phyloP scores from a whole-genome alignment of 1,140 invertebrate species.

The Chironomus striatipennis region DNA sequence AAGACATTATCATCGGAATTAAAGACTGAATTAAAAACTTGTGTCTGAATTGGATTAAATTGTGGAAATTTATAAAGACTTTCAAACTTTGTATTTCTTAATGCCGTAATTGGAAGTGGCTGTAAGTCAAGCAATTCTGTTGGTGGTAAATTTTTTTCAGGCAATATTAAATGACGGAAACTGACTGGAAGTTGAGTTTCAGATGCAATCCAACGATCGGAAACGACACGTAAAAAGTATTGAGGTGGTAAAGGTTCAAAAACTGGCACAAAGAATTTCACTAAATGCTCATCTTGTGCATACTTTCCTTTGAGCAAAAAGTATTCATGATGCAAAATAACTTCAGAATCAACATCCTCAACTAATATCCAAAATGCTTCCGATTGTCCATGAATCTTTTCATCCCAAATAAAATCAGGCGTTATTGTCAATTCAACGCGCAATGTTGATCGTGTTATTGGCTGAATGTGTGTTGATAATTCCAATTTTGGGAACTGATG shows the following conservation, averaged over 20 bases:
- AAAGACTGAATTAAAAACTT: slow-evolving; percentile 98
- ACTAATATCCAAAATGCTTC: slow-evolving; percentile 99
- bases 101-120: slow-evolving; percentile 80
- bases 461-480: slow-evolving; percentile 92
- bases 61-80: slow-evolving; percentile 83
- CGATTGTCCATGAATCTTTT: slow-evolving; percentile 89
- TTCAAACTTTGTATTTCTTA: slow-evolving; percentile 80
- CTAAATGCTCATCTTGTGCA: slow-evolving; percentile 84
- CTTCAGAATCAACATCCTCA: slow-evolving; percentile 95
- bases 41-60: slow-evolving; percentile 99
- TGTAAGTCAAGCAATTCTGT: slow-evolving; percentile 98
- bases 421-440: slow-evolving; percentile 96
- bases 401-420: slow-evolving; percentile 99
- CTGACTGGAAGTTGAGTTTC: slow-evolving; percentile 96
- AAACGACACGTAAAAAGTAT: slow-evolving; percentile 84
- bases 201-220: slow-evolving; percentile 77
- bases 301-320: slow-evolving; percentile 96
- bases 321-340: slow-evolving; percentile 94
- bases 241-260: slow-evolving; percentile 97
- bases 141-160: slow-evolving; percentile 96
- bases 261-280: slow-evolving; percentile 98
- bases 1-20: slow-evolving; percentile 99
- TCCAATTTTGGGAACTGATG: slow-evolving; percentile 96
- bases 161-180: slow-evolving; percentile 93
- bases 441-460: slow-evolving; percentile 90